Conservation (phyloP, 2,113 vertebrate genomes). For the Lanius ludovicianus region DNA sequence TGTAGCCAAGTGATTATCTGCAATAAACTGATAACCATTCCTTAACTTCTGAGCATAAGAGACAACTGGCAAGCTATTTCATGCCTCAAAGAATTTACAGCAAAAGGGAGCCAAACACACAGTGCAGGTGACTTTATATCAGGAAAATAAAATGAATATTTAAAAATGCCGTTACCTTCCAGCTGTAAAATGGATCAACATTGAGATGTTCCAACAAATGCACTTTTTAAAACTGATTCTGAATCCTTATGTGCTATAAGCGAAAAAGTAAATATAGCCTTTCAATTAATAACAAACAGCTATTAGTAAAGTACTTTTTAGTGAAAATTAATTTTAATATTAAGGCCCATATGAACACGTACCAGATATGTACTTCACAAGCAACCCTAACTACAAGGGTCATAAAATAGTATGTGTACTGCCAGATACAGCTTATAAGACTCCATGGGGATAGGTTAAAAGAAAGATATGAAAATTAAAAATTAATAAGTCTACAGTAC, state of each 20-base stretch:
- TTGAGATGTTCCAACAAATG: conserved; percentile 22
- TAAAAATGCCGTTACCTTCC: conserved; percentile 46
- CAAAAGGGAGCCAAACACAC: conserved; percentile 52
- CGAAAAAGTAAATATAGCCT: not conserved
- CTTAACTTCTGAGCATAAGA: conserved; percentile 68
- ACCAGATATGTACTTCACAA: not conserved
- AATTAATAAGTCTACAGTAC: conserved; percentile 3
- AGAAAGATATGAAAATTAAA: conserved; percentile 6
- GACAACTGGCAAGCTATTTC: conserved; percentile 78
- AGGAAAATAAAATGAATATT: conserved; percentile 67
- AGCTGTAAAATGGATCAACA: conserved; percentile 10
- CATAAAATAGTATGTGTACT: not conserved
- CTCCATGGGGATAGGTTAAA: not conserved
- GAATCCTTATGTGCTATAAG: not conserved
- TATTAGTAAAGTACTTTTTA: not conserved
- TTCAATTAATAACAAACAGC: not conserved
- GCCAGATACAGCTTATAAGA: not conserved
- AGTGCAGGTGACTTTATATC: conserved; percentile 63
- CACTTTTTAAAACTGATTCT: conserved; percentile 12
- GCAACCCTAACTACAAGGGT: not conserved
- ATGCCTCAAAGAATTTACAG: conserved; percentile 77
- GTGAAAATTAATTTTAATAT: conserved; percentile 10
- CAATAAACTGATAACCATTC: conserved; percentile 74
- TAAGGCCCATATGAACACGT: not conserved
- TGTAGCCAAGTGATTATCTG: conserved; percentile 62